Base-by-base conservation (phyloP, 2,797 vertebrate genomes). In the Fistularia tabacaria region DNA sequence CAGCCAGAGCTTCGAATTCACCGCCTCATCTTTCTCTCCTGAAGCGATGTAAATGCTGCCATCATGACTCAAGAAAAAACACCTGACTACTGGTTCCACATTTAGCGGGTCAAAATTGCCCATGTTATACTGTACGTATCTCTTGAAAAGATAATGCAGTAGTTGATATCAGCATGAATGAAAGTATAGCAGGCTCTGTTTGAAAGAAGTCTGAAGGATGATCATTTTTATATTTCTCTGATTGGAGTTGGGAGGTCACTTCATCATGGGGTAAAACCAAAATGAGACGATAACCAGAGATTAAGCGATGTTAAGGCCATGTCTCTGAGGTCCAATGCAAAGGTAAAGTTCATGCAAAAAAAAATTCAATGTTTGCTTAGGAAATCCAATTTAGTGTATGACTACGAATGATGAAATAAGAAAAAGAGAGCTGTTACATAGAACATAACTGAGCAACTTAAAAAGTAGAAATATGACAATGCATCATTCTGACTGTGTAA, bases 401-500 rank as follows among this genome's bases (percentile, higher is more conserved):
- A 25, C 25, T 25, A 5, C 25, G 5, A 25, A 25, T 25, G 25
- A 25, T 25, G 25, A 25, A 25, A 25, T 25, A 25, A 25, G 25
- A 25, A 2, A 25, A 25, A 25, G 25, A 25, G 25, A 25, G 5
- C 25, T 25, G 25, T 25, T 25, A 47, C 9, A 12, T 12, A 9
- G 12, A 44, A 4, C 42, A 37, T n/a, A 14, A 44, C 25, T 43
- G 15, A 43, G 12, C 7, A 42, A 65, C 49, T 51, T 51, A 14
- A 42, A 37, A 44, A 10, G 37, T 9, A 45, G 14, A 36, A 12
- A 10, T 40, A 12, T 41, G 66, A 66, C 73, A 53, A 43, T 41
- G 46, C 40, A 51, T 41, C 11, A 56, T 78, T 74, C 46, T 10
- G 9, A 69, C 52, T 44, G 46, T 42, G 73, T 71, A 73, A 84